These are phyloP conservation scores for Cherax destructor DNA, from an alignment of 1,140 invertebrate genomes.

Conservation along the genomic window DNA sequence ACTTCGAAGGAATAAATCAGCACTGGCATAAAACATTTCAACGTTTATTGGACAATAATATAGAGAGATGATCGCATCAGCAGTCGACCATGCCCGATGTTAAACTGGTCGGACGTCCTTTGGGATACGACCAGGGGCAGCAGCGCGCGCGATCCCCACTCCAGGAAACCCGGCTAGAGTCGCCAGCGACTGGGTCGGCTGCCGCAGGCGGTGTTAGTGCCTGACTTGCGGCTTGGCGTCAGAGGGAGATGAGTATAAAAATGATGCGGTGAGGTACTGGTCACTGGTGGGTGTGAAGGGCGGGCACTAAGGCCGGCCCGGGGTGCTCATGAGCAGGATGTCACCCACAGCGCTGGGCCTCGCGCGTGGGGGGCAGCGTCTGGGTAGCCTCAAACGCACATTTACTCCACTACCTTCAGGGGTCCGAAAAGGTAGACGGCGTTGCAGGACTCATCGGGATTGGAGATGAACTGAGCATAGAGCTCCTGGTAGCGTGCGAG, in stretches of 20 bases:
- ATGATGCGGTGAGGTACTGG: slow-evolving; percentile 68
- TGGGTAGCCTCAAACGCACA: slow-evolving; percentile 8
- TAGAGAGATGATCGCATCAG: slow-evolving; percentile 61
- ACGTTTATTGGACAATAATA: slow-evolving; percentile 65
- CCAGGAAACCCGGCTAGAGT: slow-evolving; percentile 30
- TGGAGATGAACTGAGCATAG: slow-evolving; percentile 87
- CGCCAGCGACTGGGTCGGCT: slow-evolving; percentile 40
- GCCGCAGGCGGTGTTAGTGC: slow-evolving; percentile 52
- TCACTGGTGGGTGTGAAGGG: slow-evolving; percentile 64
- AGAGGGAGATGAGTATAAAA: slow-evolving; percentile 66
- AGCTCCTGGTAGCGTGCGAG: slow-evolving; percentile 87
- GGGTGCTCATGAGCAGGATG: slow-evolving; percentile 36
- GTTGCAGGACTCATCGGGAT: slow-evolving; percentile 83
- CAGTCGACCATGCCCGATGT: slow-evolving; percentile 58
- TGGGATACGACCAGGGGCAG: slow-evolving; percentile 3
- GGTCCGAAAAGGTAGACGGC: slow-evolving; percentile 88
- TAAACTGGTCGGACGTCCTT: slow-evolving; percentile 8
- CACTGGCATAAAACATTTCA: slow-evolving; percentile 43
- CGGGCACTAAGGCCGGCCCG: slow-evolving; percentile 49
- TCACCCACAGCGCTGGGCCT: slow-evolving; percentile 56
- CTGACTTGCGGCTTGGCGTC: slow-evolving; percentile 58
- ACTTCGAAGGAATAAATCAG: not conserved
- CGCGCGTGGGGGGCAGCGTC: slow-evolving; percentile 37
- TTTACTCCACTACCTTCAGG: slow-evolving; percentile 74
- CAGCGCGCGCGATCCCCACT: slow-evolving; percentile 42